phyloP scores from a whole-genome alignment of 2,797 vertebrate genomes.

The Poeciliopsis infans region DNA sequence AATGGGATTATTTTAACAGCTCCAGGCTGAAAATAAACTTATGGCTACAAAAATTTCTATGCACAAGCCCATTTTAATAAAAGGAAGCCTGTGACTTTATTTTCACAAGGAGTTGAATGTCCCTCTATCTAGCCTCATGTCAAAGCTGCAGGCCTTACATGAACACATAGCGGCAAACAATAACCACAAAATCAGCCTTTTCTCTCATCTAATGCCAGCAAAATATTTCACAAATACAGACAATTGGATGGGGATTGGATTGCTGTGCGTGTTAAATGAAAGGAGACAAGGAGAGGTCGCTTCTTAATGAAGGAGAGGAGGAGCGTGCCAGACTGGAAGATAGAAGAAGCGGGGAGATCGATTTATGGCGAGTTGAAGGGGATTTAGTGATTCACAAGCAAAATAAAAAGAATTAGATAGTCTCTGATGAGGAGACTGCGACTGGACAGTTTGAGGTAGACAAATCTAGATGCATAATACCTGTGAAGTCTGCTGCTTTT shows the following conservation, averaged over 20 bases:
- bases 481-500: slow-evolving; percentile 33
- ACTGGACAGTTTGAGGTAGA: slow-evolving; percentile 19
- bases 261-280: slow-evolving; percentile 73
- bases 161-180: slow-evolving; percentile 46
- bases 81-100: neutral
- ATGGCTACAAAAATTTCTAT: neutral
- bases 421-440: slow-evolving; percentile 34
- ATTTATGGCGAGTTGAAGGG: slow-evolving; percentile 65
- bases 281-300: slow-evolving; percentile 68
- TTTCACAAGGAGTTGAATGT: slow-evolving; percentile 18
- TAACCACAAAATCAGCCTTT: slow-evolving; percentile 50
- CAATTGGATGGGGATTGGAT: slow-evolving; percentile 77
- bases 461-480: slow-evolving; percentile 13
- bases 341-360: slow-evolving; percentile 55
- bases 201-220: slow-evolving; percentile 73
- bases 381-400: slow-evolving; percentile 64
- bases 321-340: slow-evolving; percentile 54
- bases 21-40: neutral
- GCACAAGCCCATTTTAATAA: neutral
- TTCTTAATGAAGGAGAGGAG: slow-evolving; percentile 69
- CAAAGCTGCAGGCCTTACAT: slow-evolving; percentile 39
- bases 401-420: slow-evolving; percentile 59
- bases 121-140: slow-evolving; percentile 47
- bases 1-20: neutral
- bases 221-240: slow-evolving; percentile 77